Evolutionary conservation across 2,113 vertebrate genomes (phyloP).

Genomic region (Actinemys pallida): DNA sequence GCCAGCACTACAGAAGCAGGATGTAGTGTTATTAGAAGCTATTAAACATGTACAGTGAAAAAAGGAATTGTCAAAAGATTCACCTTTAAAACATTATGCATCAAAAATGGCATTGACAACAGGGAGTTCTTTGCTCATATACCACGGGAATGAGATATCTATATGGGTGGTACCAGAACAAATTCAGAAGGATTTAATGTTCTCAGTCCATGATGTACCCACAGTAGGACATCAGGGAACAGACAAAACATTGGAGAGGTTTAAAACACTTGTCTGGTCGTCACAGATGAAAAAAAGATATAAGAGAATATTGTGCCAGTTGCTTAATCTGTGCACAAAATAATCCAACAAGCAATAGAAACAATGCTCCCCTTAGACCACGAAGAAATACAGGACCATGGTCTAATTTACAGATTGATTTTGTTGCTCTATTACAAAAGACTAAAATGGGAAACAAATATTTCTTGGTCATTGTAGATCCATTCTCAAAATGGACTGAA

Average conservation of each 20-base stretch:
- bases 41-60: constrained; percentile 39
- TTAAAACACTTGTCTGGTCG: constrained; percentile 45
- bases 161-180: constrained; percentile 62
- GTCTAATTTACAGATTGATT: constrained; percentile 63
- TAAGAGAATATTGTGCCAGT: constrained; percentile 49
- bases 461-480: constrained; percentile 47
- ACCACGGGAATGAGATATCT: constrained; percentile 48
- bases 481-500: constrained; percentile 64
- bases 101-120: constrained; percentile 32
- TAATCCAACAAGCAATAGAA: background rate
- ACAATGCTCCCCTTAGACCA: constrained; percentile 35
- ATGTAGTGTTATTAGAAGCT: constrained; percentile 31
- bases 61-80: constrained; percentile 16
- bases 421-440: constrained; percentile 42
- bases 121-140: constrained; percentile 54
- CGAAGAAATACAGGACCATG: constrained; percentile 40
- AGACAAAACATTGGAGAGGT: constrained; percentile 45
- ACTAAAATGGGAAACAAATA: constrained; percentile 65
- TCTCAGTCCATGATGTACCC: constrained; percentile 55
- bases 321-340: constrained; percentile 52
- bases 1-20: constrained; percentile 33
- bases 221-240: constrained; percentile 46
- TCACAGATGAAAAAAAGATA: constrained; percentile 55
- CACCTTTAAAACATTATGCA: constrained; percentile 51
- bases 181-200: constrained; percentile 64